Evolutionary conservation across 2,113 vertebrate species (phyloP), one percentile per base, ranked within the genome.

Genomic region (Mandrillus leucophaeus): DNA sequence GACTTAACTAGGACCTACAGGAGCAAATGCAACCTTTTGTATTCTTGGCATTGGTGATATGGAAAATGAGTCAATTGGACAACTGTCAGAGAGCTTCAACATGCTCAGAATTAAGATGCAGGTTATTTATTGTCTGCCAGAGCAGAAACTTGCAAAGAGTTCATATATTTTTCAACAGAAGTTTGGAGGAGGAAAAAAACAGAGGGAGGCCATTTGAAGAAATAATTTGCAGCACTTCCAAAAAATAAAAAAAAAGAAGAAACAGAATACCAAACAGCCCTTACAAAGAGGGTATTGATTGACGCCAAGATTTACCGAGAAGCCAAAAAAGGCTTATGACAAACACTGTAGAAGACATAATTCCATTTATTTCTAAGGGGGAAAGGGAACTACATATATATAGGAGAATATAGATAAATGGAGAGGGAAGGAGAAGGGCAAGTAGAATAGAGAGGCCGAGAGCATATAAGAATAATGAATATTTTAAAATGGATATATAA

Each of bases 161-260:
- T 73, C 96, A 96, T 59, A 92, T 84, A 40, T 64, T 72, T 96
- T 98, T 79, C 90, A 90, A 1, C 30, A 84, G n/a, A 75, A 73
- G 57, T 78, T 59, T 18, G 14, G 45, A 40, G 16, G 0, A 0
- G 16, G 0, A 0, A 3, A 35, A 52, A 35, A 59, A 17, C 50
- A 6, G n/a, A 2, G 8, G 40, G 5, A 6, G 5, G 35, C 6
- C 30, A 27, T 22, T 14, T 64, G 61, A 38, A 16, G 38, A 64
- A 64, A 92, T 80, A 92, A 95, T 82, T 70, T 80, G 70, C 38
- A 64, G n/a, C 43, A 76, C 32, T 76, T 80, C 75, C 14, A 78
- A 43, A 73, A 52, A 25, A 64, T 35, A 64, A 68, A 68, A 7
- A 66, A n/a, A 6, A 55, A 55, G 52, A 32, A 35, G 50, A 92